Evolutionary conservation across 2,113 vertebrate species (phyloP).

Genomic region (Chloropsis cyanopogon): DNA sequence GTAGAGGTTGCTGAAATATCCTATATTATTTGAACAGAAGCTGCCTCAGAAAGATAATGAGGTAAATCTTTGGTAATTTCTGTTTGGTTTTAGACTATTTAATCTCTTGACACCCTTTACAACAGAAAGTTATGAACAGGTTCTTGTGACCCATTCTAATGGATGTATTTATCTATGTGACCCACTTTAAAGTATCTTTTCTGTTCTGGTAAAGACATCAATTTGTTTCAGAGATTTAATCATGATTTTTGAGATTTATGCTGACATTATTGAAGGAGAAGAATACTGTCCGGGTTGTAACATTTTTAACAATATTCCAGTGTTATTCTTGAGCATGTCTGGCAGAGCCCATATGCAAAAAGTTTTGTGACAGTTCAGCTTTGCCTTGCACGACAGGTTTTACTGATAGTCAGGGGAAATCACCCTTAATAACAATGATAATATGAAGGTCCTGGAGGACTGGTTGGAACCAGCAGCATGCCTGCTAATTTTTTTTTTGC

Average conservation of each 20-base stretch:
- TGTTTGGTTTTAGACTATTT: slow-evolving; percentile 46
- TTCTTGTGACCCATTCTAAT: slow-evolving; percentile 18
- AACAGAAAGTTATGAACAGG: slow-evolving; percentile 3
- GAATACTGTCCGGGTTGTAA: neutral
- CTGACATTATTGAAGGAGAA: slow-evolving; percentile 29
- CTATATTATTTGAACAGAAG: neutral
- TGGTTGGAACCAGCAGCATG: neutral
- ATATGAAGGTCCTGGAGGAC: neutral
- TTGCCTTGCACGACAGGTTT: neutral
- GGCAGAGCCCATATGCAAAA: neutral
- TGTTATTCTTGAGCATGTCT: neutral
- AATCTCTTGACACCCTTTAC: slow-evolving; percentile 36
- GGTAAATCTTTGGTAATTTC: slow-evolving; percentile 54
- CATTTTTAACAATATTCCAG: slow-evolving; percentile 12
- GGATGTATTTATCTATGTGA: slow-evolving; percentile 36
- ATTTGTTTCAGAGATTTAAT: slow-evolving; percentile 47
- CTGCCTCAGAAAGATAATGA: slow-evolving; percentile 48
- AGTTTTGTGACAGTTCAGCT: neutral
- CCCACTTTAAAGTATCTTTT: slow-evolving; percentile 14
- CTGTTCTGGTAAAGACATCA: slow-evolving; percentile 17
- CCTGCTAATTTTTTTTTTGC: neutral
- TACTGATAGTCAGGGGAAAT: neutral
- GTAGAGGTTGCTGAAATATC: slow-evolving; percentile 55
- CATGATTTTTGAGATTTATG: slow-evolving; percentile 28
- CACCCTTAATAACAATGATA: neutral